Conservation (phyloP, 2,797 vertebrate genomes). For the Mus caroli region DNA sequence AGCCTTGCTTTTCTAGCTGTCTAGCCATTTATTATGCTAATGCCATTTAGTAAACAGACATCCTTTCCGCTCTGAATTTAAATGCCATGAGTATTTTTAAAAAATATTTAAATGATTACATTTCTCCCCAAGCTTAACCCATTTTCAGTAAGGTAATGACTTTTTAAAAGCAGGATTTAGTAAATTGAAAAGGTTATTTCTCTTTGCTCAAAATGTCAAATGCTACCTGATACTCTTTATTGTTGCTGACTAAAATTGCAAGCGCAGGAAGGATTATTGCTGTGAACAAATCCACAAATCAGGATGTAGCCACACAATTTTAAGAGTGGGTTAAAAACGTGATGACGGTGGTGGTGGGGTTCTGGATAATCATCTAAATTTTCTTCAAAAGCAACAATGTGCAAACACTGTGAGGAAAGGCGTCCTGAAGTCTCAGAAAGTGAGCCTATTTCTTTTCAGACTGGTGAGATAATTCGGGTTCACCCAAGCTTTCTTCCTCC, state of each 20-base stretch:
- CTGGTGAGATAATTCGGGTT: not conserved
- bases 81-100: slow-evolving; percentile 71
- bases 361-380: not conserved
- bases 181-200: slow-evolving; percentile 78
- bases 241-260: slow-evolving; percentile 66
- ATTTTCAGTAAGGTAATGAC: slow-evolving; percentile 75
- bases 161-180: slow-evolving; percentile 80
- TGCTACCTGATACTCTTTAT: slow-evolving; percentile 68
- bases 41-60: slow-evolving; percentile 64
- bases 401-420: not conserved
- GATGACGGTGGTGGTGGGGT: not conserved
- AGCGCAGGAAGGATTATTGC: slow-evolving; percentile 60
- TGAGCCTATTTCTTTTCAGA: not conserved
- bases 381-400: not conserved
- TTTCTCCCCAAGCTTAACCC: slow-evolving; percentile 74
- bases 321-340: not conserved
- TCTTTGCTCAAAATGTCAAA: slow-evolving; percentile 73
- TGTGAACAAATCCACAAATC: slow-evolving; percentile 61
- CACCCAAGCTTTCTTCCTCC: not conserved
- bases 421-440: not conserved
- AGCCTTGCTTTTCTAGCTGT: not conserved
- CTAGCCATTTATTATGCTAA: slow-evolving; percentile 70
- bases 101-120: slow-evolving; percentile 73
- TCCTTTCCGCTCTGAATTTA: slow-evolving; percentile 61
- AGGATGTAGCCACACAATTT: slow-evolving; percentile 51